Evolutionary conservation across 2,888 invertebrate species (phyloP).

Genomic region (Leptopilina myrica): DNA sequence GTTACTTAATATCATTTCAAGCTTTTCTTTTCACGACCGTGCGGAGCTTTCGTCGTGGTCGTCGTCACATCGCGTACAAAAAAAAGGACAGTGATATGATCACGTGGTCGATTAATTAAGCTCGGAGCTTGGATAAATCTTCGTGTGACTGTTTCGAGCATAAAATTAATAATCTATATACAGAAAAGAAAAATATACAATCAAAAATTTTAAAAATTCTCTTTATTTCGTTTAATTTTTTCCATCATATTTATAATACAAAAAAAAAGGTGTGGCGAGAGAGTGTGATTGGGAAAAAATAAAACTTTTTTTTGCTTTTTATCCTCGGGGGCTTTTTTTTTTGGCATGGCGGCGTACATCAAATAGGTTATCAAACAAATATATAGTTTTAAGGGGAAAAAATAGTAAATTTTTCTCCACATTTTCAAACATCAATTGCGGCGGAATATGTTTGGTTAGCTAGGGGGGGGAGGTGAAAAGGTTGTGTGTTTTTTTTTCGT

Average conservation of each 20-base stretch:
- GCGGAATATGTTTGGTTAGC: conserved; percentile 13
- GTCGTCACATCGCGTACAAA: not conserved
- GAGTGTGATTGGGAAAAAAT: not conserved
- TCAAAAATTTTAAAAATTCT: too few relatives aligned
- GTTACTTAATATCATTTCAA: not conserved
- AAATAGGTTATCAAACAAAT: conserved; percentile 35
- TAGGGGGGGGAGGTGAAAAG: conserved; percentile 11
- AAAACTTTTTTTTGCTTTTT: not conserved
- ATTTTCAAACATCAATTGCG: not conserved
- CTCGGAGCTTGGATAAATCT: not conserved
- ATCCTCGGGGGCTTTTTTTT: too few relatives aligned
- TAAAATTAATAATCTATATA: not conserved
- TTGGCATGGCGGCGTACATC: conserved; percentile 23
- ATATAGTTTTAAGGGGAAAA: too few relatives aligned
- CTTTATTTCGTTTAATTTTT: too few relatives aligned
- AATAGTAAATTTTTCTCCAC: not conserved
- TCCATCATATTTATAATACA: too few relatives aligned
- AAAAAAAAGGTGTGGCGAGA: not conserved
- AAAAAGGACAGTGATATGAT: not conserved
- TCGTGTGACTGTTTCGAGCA: not conserved
- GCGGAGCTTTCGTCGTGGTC: not conserved
- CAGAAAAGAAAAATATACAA: too few relatives aligned
- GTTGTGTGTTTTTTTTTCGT: conserved; percentile 47
- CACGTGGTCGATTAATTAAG: conserved; percentile 10
- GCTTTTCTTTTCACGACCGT: not conserved